phyloP scores from a whole-genome alignment of 2,888 invertebrate genomes.

The Clanis bilineata region DNA sequence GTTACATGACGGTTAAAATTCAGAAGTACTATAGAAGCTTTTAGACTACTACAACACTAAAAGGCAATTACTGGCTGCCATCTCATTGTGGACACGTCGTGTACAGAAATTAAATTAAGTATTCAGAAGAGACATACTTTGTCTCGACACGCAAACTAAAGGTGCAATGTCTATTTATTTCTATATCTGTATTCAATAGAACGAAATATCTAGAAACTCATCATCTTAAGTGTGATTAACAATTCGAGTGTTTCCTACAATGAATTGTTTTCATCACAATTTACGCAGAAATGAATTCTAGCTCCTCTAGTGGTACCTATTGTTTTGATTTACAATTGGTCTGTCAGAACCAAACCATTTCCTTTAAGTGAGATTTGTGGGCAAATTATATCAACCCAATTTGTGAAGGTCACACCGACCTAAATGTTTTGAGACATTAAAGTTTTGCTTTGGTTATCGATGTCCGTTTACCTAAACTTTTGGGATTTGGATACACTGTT shows the following conservation, averaged over 20 bases:
- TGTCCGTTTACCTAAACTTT: conserved; percentile 2
- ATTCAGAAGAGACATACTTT: too few relatives aligned
- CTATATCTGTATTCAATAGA: too few relatives aligned
- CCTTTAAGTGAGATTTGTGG: neutral
- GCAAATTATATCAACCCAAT: neutral
- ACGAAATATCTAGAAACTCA: too few relatives aligned
- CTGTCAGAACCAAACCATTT: neutral
- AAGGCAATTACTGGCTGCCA: too few relatives aligned
- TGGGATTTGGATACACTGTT: neutral
- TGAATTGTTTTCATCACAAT: neutral
- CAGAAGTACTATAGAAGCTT: too few relatives aligned
- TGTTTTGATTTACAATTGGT: neutral
- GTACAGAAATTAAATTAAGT: too few relatives aligned
- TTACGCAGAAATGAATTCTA: neutral
- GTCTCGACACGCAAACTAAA: too few relatives aligned
- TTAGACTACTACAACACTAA: too few relatives aligned
- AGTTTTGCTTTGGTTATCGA: neutral
- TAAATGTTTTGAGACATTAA: neutral
- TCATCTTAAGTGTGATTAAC: neutral
- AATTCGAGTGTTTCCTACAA: neutral
- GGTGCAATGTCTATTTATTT: neutral
- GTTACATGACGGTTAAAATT: too few relatives aligned
- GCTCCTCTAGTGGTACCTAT: neutral
- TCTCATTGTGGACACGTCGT: too few relatives aligned
- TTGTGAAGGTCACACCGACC: neutral